These are phyloP conservation scores for Ennomos erosarius DNA, from an alignment of 2,888 invertebrate genomes.

Conservation along the genomic window DNA sequence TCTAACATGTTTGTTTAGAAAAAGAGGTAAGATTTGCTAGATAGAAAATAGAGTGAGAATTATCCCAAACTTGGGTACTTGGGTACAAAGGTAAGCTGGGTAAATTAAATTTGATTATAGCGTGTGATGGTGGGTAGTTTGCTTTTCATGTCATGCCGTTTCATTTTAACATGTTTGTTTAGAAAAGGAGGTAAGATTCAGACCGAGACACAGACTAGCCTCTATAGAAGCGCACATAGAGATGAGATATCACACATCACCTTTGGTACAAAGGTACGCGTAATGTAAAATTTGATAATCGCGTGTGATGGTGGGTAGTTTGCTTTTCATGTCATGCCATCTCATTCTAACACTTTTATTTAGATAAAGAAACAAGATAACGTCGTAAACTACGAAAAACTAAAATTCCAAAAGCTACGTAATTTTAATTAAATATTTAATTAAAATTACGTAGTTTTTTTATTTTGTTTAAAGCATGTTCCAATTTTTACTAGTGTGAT, in stretches of 20 bases:
- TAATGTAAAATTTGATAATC: no score
- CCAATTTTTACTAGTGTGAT: constrained; percentile 9
- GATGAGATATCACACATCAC: no score
- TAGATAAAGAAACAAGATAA: constrained; percentile 7
- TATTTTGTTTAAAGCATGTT: constrained; percentile 8
- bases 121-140: constrained; percentile 31
- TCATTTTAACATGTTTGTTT: background rate
- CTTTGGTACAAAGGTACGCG: no score
- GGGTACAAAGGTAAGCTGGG: constrained; percentile 38
- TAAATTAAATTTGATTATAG: constrained; percentile 20
- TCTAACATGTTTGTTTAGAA: background rate
- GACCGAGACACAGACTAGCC: no score
- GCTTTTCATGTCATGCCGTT: constrained; percentile 22
- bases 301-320: no score
- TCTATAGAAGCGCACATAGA: no score
- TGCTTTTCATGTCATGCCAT: constrained; percentile 8
- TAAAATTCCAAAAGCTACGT: no score
- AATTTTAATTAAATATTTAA: no score
- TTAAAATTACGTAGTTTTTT: no score
- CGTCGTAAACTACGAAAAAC: background rate
- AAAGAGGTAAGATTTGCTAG: constrained; percentile 13
- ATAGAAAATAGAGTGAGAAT: no score
- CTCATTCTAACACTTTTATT: constrained; percentile 6
- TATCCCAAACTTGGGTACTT: no score
- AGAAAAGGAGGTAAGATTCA: constrained; percentile 12